These are phyloP conservation scores for Xylophagus ater DNA, from an alignment of 2,888 invertebrate genomes.

Conservation along the genomic window DNA sequence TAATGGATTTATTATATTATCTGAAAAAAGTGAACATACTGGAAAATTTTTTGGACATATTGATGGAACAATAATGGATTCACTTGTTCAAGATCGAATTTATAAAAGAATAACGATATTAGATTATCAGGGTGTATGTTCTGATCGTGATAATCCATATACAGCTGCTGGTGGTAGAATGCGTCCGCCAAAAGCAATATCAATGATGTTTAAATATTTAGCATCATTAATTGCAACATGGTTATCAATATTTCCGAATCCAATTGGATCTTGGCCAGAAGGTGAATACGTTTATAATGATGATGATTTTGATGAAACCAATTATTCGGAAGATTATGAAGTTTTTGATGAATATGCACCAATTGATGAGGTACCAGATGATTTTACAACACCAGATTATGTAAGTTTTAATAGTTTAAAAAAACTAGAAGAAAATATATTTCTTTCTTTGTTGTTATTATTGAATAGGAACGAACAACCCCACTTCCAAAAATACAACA, in stretches of 20 bases:
- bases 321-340: slow-evolving; percentile 36
- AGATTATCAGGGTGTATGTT: slow-evolving; percentile 82
- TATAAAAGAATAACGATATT: slow-evolving; percentile 79
- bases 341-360: slow-evolving; percentile 33
- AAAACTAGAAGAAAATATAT: not conserved
- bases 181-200: slow-evolving; percentile 28
- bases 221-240: slow-evolving; percentile 31
- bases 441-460: not conserved
- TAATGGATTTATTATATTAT: slow-evolving; percentile 86
- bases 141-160: slow-evolving; percentile 49
- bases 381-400: slow-evolving; percentile 34
- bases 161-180: slow-evolving; percentile 33
- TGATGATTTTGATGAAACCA: slow-evolving; percentile 29
- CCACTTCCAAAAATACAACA: slow-evolving; percentile 32
- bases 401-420: slow-evolving; percentile 21
- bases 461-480: slow-evolving; percentile 31
- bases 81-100: slow-evolving; percentile 78
- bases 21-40: slow-evolving; percentile 74
- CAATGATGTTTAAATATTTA: slow-evolving; percentile 33
- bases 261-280: slow-evolving; percentile 35
- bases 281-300: slow-evolving; percentile 32
- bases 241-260: slow-evolving; percentile 31
- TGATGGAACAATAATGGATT: slow-evolving; percentile 90
- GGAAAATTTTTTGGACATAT: slow-evolving; percentile 91
- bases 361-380: slow-evolving; percentile 27